Evolutionary conservation across 1,140 invertebrate species (phyloP), one percentile per base, ranked within the genome.

Genomic region (Psix sp.): DNA sequence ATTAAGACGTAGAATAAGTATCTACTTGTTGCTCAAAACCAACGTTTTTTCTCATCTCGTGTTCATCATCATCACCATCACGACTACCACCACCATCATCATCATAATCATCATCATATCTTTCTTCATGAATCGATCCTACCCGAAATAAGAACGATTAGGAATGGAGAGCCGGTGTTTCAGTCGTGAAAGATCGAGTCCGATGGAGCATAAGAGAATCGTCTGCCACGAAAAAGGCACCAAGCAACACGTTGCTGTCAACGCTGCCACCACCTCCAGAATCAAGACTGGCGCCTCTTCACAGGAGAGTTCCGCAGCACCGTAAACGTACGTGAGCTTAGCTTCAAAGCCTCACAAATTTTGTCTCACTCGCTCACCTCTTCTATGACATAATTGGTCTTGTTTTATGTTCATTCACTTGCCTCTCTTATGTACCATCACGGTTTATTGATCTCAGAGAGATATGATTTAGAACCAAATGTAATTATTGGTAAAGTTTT

Each of bases 101-200:
- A 46, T 13, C 18, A 33, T 31, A 35, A 39, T 46, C 48, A 48
- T 29, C 46, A 18, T 54, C 57, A 59, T 42, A 46, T 48, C 49
- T 43, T 63, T 39, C 54, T 21, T 52, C 36, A 52, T 16, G 40
- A 42, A 71, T 68, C 68, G 65, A 76, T 62, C 57, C 56, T 56
- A 66, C 48, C 59, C 56, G 39, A 54, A 66, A 76, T 71, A 77
- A 77, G 77, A 82, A 77, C 79, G 75, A 82, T 83, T 80, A 80
- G 81, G 76, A 78, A 77, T 60, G 74, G 78, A 83, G 80, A 82
- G 83, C 77, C 82, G 83, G 80, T 84, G 82, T 85, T 85, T 85
- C 83, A 84, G 82, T 79, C 79, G 77, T 77, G 74, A 78, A 78
- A 77, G 77, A 81, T 60, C 82, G 78, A 71, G 82, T 85, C 54